phyloP scores from a whole-genome alignment of 1,140 invertebrate species.

The Bombus balteatus region DNA sequence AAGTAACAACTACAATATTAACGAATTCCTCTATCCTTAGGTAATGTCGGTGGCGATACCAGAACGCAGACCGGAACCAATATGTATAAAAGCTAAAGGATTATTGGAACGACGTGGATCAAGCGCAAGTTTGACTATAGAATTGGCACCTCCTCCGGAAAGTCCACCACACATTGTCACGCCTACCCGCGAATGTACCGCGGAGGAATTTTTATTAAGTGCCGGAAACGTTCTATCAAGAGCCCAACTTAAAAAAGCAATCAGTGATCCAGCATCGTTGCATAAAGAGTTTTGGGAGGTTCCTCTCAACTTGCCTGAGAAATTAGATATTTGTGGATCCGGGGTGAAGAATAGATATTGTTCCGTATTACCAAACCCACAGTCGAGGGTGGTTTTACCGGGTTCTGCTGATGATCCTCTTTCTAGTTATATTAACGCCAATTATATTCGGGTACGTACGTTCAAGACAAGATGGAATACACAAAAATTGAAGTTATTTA shows the following conservation, averaged over 20 bases:
- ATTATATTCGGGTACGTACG: slow-evolving; percentile 92
- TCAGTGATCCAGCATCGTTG: slow-evolving; percentile 84
- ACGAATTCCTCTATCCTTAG: slow-evolving; percentile 47
- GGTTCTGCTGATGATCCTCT: slow-evolving; percentile 82
- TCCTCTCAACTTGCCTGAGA: slow-evolving; percentile 94
- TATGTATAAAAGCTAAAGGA: slow-evolving; percentile 85
- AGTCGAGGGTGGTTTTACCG: slow-evolving; percentile 88
- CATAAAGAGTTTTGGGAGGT: slow-evolving; percentile 97
- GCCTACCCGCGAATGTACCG: slow-evolving; percentile 82
- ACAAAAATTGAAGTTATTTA: background rate
- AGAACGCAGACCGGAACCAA: slow-evolving; percentile 79
- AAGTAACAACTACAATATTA: background rate
- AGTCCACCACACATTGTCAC: slow-evolving; percentile 82
- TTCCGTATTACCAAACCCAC: slow-evolving; percentile 93
- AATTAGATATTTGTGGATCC: slow-evolving; percentile 93
- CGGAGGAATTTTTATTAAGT: slow-evolving; percentile 86
- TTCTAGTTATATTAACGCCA: slow-evolving; percentile 92
- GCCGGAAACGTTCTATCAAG: slow-evolving; percentile 87
- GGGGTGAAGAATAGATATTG: slow-evolving; percentile 95
- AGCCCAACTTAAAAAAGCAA: slow-evolving; percentile 86
- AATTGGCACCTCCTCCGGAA: slow-evolving; percentile 81
- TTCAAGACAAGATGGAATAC: slow-evolving; percentile 18
- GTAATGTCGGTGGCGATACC: slow-evolving; percentile 72
- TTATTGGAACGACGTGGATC: slow-evolving; percentile 91
- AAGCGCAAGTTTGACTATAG: slow-evolving; percentile 92